phyloP scores from a whole-genome alignment of 2,888 invertebrate species.

The Cephonodes hylas region DNA sequence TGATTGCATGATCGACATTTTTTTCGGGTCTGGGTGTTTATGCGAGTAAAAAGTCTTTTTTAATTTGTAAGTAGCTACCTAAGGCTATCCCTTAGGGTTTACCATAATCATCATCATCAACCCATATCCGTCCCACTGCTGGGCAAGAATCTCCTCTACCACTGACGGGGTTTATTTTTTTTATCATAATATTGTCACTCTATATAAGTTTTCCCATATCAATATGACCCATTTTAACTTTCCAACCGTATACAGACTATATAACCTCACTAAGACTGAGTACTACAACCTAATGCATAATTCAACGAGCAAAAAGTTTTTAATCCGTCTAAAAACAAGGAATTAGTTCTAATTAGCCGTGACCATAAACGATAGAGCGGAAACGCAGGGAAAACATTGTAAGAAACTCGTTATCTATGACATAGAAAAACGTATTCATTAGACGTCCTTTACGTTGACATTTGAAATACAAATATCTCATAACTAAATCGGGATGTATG shows the following conservation, averaged over 20 bases:
- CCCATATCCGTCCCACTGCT: too few relatives aligned
- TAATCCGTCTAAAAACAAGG: neutral
- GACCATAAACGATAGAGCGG: neutral
- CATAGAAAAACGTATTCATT: neutral
- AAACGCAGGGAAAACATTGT: neutral
- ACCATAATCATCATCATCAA: too few relatives aligned
- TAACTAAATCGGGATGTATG: too few relatives aligned
- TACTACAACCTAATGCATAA: neutral
- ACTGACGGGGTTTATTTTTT: too few relatives aligned
- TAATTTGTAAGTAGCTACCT: too few relatives aligned
- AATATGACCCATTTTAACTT: neutral
- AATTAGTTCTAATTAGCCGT: neutral
- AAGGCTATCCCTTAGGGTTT: too few relatives aligned
- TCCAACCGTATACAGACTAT: neutral
- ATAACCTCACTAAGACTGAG: neutral
- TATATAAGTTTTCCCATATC: too few relatives aligned
- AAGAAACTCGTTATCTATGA: slow-evolving; percentile 1
- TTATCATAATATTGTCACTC: too few relatives aligned
- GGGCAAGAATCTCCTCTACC: too few relatives aligned
- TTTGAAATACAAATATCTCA: neutral
- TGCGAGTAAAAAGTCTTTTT: neutral
- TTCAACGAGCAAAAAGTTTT: neutral
- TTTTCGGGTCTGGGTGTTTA: too few relatives aligned
- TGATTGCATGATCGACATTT: too few relatives aligned
- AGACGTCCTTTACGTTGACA: neutral